A percentile compares a stretch with the other conserved stretches of the same genome.
phyloP scores from a whole-genome alignment of 2,113 vertebrate species.

The Gobio gobio region DNA sequence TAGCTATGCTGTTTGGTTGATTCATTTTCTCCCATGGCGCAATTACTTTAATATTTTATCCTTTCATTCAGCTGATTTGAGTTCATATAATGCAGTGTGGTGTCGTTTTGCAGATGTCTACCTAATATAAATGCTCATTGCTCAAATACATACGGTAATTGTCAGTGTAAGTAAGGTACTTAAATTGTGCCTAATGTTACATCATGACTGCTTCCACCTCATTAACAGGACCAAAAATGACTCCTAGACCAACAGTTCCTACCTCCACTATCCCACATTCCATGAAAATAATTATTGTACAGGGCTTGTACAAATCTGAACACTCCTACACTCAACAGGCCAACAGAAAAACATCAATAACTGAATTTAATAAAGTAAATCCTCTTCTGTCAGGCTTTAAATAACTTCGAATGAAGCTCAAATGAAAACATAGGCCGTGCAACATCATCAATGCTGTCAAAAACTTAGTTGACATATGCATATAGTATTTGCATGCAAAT shows the following conservation, averaged over 20 bases:
- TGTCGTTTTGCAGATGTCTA: background rate
- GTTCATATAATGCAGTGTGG: background rate
- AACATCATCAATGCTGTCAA: constrained; percentile 16
- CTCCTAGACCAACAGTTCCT: background rate
- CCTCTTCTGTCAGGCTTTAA: background rate
- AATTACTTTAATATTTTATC: background rate
- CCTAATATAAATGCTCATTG: background rate
- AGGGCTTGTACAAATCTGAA: background rate
- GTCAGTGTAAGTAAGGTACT: background rate
- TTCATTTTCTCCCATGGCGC: background rate
- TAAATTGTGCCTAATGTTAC: background rate
- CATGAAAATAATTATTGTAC: background rate
- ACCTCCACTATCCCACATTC: background rate
- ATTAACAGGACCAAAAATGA: background rate
- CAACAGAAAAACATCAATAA: background rate
- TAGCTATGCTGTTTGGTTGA: background rate
- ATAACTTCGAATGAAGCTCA: constrained; percentile 1
- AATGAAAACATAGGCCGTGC: constrained; percentile 17
- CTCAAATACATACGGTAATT: background rate
- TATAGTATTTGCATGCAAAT: constrained; percentile 56
- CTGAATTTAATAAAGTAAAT: constrained; percentile 14
- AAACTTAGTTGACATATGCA: constrained; percentile 35
- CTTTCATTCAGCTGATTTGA: background rate
- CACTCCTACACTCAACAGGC: background rate
- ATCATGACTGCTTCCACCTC: constrained; percentile 3